Percentiles rank a stretch among this genome's conserved stretches.
Conservation (phyloP, 2,888 invertebrate species). For the Coenonympha arcania region DNA sequence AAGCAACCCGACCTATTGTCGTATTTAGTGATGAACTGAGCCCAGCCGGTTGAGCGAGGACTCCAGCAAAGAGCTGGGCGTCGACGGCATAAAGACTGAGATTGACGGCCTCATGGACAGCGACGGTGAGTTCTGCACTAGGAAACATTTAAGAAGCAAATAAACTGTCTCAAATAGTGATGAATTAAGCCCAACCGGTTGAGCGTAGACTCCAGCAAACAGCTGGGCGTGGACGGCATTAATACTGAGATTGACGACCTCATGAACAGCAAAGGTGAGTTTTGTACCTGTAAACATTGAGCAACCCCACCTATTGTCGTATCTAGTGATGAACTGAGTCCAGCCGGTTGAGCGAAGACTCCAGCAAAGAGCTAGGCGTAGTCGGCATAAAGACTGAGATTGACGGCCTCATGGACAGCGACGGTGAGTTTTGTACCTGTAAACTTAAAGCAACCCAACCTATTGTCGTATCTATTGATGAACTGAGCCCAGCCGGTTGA, state of each 20-base stretch:
- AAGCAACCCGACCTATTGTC: slow-evolving; percentile 63
- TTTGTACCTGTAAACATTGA: no score
- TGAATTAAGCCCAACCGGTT: slow-evolving; percentile 67
- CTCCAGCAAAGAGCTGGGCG: slow-evolving; percentile 55
- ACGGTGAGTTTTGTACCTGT: no score
- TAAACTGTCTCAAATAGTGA: slow-evolving; percentile 61
- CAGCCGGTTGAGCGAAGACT: no score
- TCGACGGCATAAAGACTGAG: slow-evolving; percentile 71
- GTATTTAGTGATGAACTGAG: slow-evolving; percentile 67
- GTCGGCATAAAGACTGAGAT: no score
- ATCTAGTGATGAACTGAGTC: no score
- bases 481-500: no score
- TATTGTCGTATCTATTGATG: no score
- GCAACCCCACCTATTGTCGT: no score
- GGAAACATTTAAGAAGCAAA: slow-evolving; percentile 69
- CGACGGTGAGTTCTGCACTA: slow-evolving; percentile 63
- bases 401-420: no score
- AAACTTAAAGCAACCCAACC: no score
- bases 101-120: slow-evolving; percentile 72
- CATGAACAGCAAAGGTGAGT: slow-evolving; percentile 68
- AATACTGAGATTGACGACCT: slow-evolving; percentile 72
- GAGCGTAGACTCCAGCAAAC: slow-evolving; percentile 58
- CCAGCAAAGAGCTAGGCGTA: no score
- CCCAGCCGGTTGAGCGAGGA: slow-evolving; percentile 66
- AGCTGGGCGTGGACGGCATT: slow-evolving; percentile 68